A percentile compares a stretch with the other conserved stretches of the same genome.
Conservation (phyloP, 2,113 vertebrate genomes). For the Hyla sarda region DNA sequence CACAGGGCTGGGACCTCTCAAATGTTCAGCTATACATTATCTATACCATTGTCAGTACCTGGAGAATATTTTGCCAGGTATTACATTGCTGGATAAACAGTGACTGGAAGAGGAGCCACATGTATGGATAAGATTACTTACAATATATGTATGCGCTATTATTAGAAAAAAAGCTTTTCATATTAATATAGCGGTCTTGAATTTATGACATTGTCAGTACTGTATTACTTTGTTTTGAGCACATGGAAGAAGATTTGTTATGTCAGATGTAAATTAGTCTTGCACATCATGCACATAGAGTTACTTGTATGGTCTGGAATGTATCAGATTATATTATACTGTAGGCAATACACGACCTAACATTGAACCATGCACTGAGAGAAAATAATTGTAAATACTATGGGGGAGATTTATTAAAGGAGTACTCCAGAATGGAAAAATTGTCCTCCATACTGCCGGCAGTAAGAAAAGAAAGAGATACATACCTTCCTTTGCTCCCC, state of each 20-base stretch:
- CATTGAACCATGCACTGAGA: background rate
- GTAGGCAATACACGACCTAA: background rate
- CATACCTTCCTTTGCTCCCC: too few relatives aligned
- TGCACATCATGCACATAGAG: constrained; percentile 5
- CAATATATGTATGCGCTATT: background rate
- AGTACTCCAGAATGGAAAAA: too few relatives aligned
- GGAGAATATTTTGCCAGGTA: background rate
- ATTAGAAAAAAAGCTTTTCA: constrained; percentile 23
- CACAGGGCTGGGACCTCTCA: background rate
- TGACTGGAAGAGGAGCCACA: background rate
- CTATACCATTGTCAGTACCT: background rate
- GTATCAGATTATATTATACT: background rate
- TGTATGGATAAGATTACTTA: background rate
- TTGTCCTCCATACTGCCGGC: too few relatives aligned
- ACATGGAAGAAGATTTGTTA: constrained; percentile 34
- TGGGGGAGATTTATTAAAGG: too few relatives aligned
- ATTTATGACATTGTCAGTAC: constrained; percentile 7
- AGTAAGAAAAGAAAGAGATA: too few relatives aligned
- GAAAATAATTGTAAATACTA: background rate
- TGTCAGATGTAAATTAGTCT: constrained; percentile 28
- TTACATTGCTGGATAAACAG: background rate
- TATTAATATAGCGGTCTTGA: background rate
- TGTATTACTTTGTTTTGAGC: constrained; percentile 37
- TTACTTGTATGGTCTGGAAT: background rate
- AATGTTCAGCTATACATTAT: background rate